phyloP scores from a whole-genome alignment of 2,888 invertebrate genomes.

The Chrysotoxum bicinctum region DNA sequence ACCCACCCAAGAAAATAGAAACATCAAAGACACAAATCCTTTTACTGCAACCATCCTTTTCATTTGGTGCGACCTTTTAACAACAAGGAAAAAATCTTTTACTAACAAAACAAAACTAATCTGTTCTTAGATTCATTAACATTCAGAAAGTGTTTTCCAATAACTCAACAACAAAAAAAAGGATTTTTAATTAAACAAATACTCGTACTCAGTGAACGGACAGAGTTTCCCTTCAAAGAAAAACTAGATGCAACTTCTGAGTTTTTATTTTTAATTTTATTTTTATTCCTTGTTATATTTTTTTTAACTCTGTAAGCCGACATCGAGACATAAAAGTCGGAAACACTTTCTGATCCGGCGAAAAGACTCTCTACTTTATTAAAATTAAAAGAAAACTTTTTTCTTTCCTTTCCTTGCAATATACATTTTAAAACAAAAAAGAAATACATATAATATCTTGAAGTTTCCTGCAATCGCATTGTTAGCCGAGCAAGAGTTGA shows the following conservation, averaged over 20 bases:
- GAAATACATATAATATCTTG: conserved; percentile 32
- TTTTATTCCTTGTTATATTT: conserved; percentile 16
- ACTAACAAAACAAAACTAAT: not conserved
- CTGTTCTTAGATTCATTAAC: conserved; percentile 38
- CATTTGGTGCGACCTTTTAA: not conserved
- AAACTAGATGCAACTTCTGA: conserved; percentile 31
- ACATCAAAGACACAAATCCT: too few relatives aligned
- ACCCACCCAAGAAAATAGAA: too few relatives aligned
- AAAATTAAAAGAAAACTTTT: conserved; percentile 65
- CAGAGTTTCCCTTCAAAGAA: conserved; percentile 9
- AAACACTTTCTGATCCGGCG: conserved; percentile 52
- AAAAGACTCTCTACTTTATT: conserved; percentile 62
- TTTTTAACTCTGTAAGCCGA: conserved; percentile 18
- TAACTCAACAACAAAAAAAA: conserved; percentile 25
- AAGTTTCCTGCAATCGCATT: conserved; percentile 20
- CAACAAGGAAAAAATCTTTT: not conserved
- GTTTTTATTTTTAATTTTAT: not conserved
- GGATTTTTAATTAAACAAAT: conserved; percentile 62
- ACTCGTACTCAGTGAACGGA: not conserved
- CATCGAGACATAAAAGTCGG: conserved; percentile 42
- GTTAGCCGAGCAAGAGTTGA: not conserved
- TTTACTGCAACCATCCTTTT: not conserved
- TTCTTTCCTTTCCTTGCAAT: conserved; percentile 32
- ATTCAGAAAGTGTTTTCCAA: conserved; percentile 45
- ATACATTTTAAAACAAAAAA: conserved; percentile 43